These are phyloP conservation scores for Drosophila albomicans DNA, from an alignment of 1,140 invertebrate species.

Conservation along the genomic window DNA sequence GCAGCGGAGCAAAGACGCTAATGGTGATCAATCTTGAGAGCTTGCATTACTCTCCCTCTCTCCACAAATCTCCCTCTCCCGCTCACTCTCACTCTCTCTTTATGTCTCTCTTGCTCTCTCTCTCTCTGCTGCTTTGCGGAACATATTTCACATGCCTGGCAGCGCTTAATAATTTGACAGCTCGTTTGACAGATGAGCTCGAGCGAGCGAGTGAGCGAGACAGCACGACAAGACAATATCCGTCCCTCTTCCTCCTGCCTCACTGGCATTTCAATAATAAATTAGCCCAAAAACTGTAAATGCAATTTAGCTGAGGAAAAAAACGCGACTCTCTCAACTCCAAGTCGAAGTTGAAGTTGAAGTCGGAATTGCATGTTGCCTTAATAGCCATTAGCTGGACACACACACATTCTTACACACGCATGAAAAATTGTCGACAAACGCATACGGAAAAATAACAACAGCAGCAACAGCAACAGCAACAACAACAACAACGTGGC, in stretches of 20 bases:
- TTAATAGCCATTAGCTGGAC: slow-evolving; percentile 79
- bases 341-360: slow-evolving; percentile 10
- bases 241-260: slow-evolving; percentile 2
- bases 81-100: not conserved
- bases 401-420: slow-evolving; percentile 35
- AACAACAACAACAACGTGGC: slow-evolving; percentile 11
- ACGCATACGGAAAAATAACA: slow-evolving; percentile 51
- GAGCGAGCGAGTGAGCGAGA: not conserved
- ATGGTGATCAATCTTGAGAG: slow-evolving; percentile 76
- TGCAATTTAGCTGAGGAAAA: slow-evolving; percentile 45
- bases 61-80: slow-evolving; percentile 3
- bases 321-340: slow-evolving; percentile 27
- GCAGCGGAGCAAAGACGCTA: slow-evolving; percentile 26
- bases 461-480: slow-evolving; percentile 19
- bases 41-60: slow-evolving; percentile 34
- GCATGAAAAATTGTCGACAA: slow-evolving; percentile 73
- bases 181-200: slow-evolving; percentile 72
- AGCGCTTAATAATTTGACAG: slow-evolving; percentile 80
- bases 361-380: slow-evolving; percentile 31
- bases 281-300: slow-evolving; percentile 77
- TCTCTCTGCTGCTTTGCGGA: slow-evolving; percentile 21
- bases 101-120: slow-evolving; percentile 1
- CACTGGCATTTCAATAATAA: slow-evolving; percentile 62
- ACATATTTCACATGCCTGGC: slow-evolving; percentile 71
- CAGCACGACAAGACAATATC: slow-evolving; percentile 10